Conservation (phyloP, 2,113 vertebrate genomes). For the Clinocottus analis region DNA sequence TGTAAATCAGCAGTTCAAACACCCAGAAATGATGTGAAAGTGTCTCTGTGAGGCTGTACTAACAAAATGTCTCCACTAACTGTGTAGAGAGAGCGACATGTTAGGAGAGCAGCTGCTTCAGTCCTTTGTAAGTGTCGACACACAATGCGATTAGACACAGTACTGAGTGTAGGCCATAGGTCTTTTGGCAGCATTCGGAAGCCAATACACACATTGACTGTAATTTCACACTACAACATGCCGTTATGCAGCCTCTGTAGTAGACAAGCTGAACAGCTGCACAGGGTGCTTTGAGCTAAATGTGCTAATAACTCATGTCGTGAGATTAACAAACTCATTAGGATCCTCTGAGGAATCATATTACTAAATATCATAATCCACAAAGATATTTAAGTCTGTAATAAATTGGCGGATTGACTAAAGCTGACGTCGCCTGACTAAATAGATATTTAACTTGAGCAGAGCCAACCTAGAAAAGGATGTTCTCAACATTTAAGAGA, state of each 20-base stretch:
- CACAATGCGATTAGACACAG: background rate
- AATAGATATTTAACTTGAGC: too few relatives aligned
- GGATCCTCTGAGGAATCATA: background rate
- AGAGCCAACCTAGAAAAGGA: too few relatives aligned
- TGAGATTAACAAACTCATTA: background rate
- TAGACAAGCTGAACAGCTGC: background rate
- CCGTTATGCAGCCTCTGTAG: background rate
- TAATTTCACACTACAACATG: background rate
- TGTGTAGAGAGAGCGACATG: background rate
- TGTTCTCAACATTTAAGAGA: background rate
- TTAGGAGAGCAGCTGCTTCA: slow-evolving; percentile 1
- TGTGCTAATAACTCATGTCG: background rate
- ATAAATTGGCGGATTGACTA: background rate
- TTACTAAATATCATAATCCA: background rate
- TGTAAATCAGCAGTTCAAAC: background rate
- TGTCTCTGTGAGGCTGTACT: too few relatives aligned
- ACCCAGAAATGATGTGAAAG: background rate
- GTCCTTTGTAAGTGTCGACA: background rate
- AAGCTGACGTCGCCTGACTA: too few relatives aligned
- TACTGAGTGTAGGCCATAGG: background rate
- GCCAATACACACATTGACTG: background rate
- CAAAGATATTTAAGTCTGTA: background rate
- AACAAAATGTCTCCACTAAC: too few relatives aligned
- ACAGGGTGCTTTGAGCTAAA: background rate
- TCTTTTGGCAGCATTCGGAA: background rate